Conservation (phyloP, 2,888 invertebrate genomes). For the Callimorpha dominula region DNA sequence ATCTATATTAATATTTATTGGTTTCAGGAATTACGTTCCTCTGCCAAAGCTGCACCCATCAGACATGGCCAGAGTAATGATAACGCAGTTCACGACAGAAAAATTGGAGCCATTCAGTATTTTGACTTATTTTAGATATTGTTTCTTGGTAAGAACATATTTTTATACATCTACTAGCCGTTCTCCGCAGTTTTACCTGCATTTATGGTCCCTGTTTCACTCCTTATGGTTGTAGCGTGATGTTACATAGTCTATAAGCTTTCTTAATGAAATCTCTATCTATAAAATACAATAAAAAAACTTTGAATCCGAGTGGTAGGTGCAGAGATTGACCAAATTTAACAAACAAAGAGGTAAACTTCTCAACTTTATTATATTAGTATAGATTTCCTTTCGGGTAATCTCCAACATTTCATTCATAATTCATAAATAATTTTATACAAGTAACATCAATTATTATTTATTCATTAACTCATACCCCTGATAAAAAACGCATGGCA, state of each 20-base stretch:
- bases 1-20: not conserved
- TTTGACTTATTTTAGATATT: conserved; percentile 73
- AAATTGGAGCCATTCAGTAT: conserved; percentile 72
- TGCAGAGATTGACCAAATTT: no score
- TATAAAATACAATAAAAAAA: no score
- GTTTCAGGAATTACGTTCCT: conserved; percentile 75
- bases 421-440: not conserved
- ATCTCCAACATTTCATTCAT: not conserved
- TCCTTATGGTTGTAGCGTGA: no score
- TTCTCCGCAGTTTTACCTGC: no score
- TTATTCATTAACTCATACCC: not conserved
- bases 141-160: conserved; percentile 67
- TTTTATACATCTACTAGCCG: conserved; percentile 22
- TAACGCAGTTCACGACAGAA: conserved; percentile 71
- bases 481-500: not conserved
- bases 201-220: no score
- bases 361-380: no score
- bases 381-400: not conserved
- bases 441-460: not conserved
- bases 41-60: conserved; percentile 74
- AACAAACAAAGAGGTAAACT: no score
- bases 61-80: conserved; percentile 75
- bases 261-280: no score
- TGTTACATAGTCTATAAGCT: no score
- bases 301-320: no score